phyloP scores from a whole-genome alignment of 2,113 vertebrate genomes.

The Salvator merianae region DNA sequence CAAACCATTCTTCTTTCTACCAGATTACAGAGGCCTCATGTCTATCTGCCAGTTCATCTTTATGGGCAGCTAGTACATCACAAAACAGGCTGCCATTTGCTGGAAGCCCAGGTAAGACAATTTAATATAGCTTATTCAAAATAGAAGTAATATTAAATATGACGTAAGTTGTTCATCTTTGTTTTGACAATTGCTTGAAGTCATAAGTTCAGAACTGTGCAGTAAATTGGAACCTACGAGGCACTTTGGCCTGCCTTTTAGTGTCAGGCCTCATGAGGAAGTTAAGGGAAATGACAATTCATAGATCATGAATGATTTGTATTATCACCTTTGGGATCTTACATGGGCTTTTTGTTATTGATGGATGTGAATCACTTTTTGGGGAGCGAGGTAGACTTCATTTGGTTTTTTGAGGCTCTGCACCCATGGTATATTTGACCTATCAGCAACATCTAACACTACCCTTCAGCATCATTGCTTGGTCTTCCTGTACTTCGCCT shows the following conservation, averaged over 20 bases:
- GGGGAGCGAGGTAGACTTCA: too few species aligned
- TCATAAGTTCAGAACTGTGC: background rate
- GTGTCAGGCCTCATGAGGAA: background rate
- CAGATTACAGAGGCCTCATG: slow-evolving; percentile 96
- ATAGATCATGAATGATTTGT: background rate
- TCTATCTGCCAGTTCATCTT: slow-evolving; percentile 95
- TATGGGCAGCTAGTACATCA: slow-evolving; percentile 97
- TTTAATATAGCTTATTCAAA: background rate
- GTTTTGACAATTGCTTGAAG: background rate
- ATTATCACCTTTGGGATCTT: too few species aligned
- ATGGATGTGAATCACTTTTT: background rate
- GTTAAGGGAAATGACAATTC: background rate
- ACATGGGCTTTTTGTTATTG: background rate
- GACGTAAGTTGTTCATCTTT: background rate
- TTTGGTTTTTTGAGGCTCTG: background rate
- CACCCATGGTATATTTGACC: background rate
- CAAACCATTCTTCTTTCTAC: slow-evolving; percentile 44
- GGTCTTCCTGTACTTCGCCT: too few species aligned
- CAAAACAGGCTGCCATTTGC: slow-evolving; percentile 95
- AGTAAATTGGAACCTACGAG: background rate
- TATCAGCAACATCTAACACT: too few species aligned
- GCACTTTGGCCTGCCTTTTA: background rate
- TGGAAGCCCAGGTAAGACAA: slow-evolving; percentile 90
- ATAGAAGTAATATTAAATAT: slow-evolving; percentile 1
- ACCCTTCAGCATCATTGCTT: too few species aligned